phyloP scores from a whole-genome alignment of 2,797 vertebrate genomes.

The Dryobates pubescens region DNA sequence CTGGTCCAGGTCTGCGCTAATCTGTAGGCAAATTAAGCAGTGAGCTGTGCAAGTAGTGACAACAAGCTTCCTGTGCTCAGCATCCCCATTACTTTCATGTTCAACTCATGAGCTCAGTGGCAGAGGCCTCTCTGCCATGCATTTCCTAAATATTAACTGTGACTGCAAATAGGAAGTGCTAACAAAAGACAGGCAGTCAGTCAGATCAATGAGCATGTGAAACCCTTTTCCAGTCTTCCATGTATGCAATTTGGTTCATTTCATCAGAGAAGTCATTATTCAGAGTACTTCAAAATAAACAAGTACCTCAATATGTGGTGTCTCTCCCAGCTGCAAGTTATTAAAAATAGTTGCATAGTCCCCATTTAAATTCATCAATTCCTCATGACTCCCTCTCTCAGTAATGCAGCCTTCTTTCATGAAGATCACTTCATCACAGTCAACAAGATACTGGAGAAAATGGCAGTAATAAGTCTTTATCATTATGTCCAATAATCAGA shows the following conservation, averaged over 20 bases:
- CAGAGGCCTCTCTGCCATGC: background rate
- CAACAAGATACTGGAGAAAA: constrained; percentile 87
- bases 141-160: background rate
- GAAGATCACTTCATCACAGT: constrained; percentile 92
- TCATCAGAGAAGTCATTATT: background rate
- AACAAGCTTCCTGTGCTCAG: background rate
- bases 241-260: background rate
- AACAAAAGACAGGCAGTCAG: background rate
- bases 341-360: constrained; percentile 94
- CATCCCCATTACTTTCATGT: background rate
- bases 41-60: background rate
- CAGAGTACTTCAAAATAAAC: background rate
- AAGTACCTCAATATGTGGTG: constrained; percentile 87
- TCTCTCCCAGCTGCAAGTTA: constrained; percentile 89
- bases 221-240: background rate
- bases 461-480: background rate
- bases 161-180: background rate
- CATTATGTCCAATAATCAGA: background rate
- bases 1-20: background rate
- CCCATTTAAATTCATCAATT: constrained; percentile 89
- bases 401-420: constrained; percentile 92
- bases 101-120: background rate
- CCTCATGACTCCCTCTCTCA: constrained; percentile 89
- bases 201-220: background rate
- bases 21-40: background rate